A percentile compares a stretch with the other conserved stretches of the same genome.
These are phyloP conservation scores for Endotricha flammealis DNA, from an alignment of 2,888 invertebrate species.

Conservation along the genomic window DNA sequence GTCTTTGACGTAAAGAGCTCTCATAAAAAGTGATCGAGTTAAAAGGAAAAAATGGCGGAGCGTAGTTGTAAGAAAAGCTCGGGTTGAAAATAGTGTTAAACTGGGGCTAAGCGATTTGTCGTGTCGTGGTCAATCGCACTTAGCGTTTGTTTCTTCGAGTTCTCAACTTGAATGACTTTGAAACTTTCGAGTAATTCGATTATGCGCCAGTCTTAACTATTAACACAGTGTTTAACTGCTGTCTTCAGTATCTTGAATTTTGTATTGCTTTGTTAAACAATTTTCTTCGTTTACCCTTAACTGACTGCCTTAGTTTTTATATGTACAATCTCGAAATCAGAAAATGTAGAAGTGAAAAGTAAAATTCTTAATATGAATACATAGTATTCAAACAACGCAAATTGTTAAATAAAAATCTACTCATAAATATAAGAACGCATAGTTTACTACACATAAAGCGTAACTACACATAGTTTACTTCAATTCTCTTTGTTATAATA, in stretches of 20 bases:
- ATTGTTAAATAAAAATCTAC: no score
- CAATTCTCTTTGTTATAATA: background rate
- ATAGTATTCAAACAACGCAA: no score
- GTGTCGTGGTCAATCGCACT: conserved; percentile 65
- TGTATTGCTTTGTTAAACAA: background rate
- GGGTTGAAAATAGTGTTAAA: conserved; percentile 42
- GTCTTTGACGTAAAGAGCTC: conserved; percentile 3
- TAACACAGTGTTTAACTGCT: background rate
- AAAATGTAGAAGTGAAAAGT: no score
- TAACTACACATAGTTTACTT: no score
- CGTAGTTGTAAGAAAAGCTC: conserved; percentile 27
- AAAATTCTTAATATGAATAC: no score
- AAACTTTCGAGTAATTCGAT: conserved; percentile 25
- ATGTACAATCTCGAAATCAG: no score
- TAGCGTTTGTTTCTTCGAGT: conserved; percentile 47
- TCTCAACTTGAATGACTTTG: conserved; percentile 42
- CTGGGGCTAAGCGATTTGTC: conserved; percentile 66
- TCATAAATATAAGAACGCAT: no score
- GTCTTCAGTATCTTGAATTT: background rate
- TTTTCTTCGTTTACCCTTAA: no score
- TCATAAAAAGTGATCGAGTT: conserved; percentile 6
- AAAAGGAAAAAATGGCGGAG: conserved; percentile 4
- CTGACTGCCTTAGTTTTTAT: no score
- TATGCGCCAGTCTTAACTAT: conserved; percentile 1
- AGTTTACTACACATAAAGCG: no score